Percentiles rank a stretch among this genome's conserved stretches.
phyloP scores from a whole-genome alignment of 2,888 invertebrate genomes.

The Noctuana brunneofusca region DNA sequence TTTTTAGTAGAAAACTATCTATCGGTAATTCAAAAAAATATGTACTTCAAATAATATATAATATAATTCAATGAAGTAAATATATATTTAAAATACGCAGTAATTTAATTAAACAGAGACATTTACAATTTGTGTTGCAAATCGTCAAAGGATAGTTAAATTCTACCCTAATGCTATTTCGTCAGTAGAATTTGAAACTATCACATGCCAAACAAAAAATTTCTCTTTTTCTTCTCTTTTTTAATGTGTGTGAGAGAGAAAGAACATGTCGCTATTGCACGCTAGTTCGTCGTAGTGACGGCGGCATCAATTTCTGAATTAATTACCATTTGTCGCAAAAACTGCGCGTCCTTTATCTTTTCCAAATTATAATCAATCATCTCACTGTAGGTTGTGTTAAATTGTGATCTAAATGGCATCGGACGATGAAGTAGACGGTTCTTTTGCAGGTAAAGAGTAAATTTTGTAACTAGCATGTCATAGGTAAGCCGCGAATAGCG shows the following conservation, averaged over 20 bases:
- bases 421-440: constrained; percentile 93
- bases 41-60: too few relatives aligned
- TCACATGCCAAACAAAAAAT: constrained; percentile 1
- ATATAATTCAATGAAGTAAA: too few relatives aligned
- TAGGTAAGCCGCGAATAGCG: constrained; percentile 84
- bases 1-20: too few relatives aligned
- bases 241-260: constrained; percentile 59
- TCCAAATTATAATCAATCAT: constrained; percentile 71
- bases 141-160: background rate
- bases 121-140: background rate
- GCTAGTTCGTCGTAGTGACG: constrained; percentile 75
- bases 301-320: constrained; percentile 83
- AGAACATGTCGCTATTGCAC: constrained; percentile 51
- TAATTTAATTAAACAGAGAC: background rate
- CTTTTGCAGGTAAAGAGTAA: constrained; percentile 90
- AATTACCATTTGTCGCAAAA: constrained; percentile 83
- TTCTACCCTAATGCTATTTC: background rate
- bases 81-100: too few relatives aligned
- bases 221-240: constrained; percentile 40
- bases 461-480: constrained; percentile 79
- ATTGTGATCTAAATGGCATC: constrained; percentile 88
- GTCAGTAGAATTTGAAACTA: constrained; percentile 18
- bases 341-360: constrained; percentile 82
- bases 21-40: too few relatives aligned
- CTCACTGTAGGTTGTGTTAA: constrained; percentile 64